Evolutionary conservation across 2,888 invertebrate genomes (phyloP).

Genomic region (Mimachlamys varia): DNA sequence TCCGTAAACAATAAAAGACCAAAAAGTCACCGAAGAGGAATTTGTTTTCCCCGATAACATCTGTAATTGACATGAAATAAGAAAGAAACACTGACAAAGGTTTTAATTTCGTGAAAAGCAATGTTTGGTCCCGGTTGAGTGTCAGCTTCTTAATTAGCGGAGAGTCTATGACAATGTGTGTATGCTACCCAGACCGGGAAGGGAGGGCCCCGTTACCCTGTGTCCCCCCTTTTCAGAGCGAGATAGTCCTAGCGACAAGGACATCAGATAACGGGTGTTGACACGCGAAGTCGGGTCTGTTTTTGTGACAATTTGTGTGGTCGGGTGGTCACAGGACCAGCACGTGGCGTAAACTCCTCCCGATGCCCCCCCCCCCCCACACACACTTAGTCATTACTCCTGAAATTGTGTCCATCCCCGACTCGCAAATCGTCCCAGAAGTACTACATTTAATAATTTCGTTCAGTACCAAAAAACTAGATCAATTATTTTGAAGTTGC

Average conservation of each 20-base stretch:
- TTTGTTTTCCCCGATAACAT: background rate
- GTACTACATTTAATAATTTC: too few relatives aligned
- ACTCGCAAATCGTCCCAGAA: background rate
- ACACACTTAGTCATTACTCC: background rate
- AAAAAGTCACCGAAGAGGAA: background rate
- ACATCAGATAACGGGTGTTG: constrained; percentile 26
- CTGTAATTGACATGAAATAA: background rate
- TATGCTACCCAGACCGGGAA: constrained; percentile 15
- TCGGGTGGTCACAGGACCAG: background rate
- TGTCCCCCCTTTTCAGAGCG: background rate
- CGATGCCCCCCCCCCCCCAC: background rate
- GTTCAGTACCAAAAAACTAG: too few relatives aligned
- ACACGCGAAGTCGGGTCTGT: background rate
- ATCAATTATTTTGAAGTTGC: too few relatives aligned
- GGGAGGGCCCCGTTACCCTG: background rate
- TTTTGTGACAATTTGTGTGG: constrained; percentile 4
- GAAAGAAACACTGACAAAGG: background rate
- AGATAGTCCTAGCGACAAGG: background rate
- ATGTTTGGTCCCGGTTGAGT: background rate
- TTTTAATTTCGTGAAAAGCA: background rate
- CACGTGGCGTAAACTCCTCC: background rate
- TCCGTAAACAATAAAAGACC: background rate
- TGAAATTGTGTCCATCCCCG: background rate
- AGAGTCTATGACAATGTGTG: background rate
- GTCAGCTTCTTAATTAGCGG: background rate